Evolutionary conservation across 1,140 invertebrate species (phyloP).

Genomic region (Drosophila grimshawi): DNA sequence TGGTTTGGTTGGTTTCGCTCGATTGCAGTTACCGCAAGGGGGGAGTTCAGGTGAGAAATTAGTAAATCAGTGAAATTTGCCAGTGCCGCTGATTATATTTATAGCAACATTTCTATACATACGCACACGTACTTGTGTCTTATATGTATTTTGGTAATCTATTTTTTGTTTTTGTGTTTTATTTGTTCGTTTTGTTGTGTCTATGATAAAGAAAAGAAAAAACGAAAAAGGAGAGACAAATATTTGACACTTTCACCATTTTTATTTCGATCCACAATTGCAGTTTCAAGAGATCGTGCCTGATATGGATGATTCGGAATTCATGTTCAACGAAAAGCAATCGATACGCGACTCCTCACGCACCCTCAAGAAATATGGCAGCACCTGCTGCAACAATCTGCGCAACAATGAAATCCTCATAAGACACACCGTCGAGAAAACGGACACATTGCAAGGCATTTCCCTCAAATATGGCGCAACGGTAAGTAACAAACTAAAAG

Average conservation of each 20-base stretch:
- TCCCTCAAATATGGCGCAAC: constrained; percentile 96
- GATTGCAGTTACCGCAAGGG: constrained; percentile 8
- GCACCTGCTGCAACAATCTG: constrained; percentile 88
- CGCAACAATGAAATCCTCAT: constrained; percentile 88
- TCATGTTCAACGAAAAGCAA: constrained; percentile 92
- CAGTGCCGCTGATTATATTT: constrained; percentile 26
- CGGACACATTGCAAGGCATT: constrained; percentile 96
- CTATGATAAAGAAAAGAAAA: constrained; percentile 9
- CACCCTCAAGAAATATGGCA: constrained; percentile 95
- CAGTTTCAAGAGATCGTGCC: constrained; percentile 84
- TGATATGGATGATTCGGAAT: constrained; percentile 88
- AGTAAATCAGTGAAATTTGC: constrained; percentile 17
- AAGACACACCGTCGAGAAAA: constrained; percentile 91
- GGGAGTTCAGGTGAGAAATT: constrained; percentile 44
- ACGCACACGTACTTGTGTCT: not conserved
- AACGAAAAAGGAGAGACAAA: constrained; percentile 6
- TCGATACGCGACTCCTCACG: constrained; percentile 93
- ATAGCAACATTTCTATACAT: constrained; percentile 19
- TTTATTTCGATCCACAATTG: constrained; percentile 34
- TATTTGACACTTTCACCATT: constrained; percentile 31
- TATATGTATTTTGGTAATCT: not conserved
- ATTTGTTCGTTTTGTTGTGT: constrained; percentile 6
- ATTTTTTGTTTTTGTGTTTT: not conserved
- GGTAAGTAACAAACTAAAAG: constrained; percentile 86
- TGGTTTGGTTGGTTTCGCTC: constrained; percentile 15